Evolutionary conservation across 2,797 vertebrate genomes (phyloP).

Genomic region (Vireo griseus): DNA sequence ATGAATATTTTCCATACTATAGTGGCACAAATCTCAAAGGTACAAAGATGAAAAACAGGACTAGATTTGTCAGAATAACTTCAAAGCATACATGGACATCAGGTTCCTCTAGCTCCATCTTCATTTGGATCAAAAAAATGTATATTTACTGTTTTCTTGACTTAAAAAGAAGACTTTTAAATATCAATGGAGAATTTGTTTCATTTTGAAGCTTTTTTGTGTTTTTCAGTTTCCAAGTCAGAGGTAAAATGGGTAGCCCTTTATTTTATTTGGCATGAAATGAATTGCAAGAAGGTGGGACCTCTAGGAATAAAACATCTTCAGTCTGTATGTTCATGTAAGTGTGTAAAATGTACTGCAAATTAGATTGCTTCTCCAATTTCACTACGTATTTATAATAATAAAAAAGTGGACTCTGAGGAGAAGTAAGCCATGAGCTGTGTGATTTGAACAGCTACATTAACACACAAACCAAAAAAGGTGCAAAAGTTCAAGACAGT

Average conservation of each 20-base stretch:
- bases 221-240: neutral
- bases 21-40: neutral
- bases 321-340: neutral
- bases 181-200: neutral
- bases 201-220: neutral
- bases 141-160: neutral
- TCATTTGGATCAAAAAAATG: neutral
- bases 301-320: constrained; percentile 11
- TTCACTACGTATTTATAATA: neutral
- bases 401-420: neutral
- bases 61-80: neutral
- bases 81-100: neutral
- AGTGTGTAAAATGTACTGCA: constrained; percentile 38
- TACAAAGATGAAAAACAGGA: neutral
- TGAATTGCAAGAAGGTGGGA: neutral
- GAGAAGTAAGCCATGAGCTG: neutral
- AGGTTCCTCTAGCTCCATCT: neutral
- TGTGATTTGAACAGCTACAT: neutral
- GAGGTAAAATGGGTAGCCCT: neutral
- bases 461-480: neutral
- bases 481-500: neutral
- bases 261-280: constrained; percentile 33
- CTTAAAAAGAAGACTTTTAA: neutral
- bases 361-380: constrained; percentile 23
- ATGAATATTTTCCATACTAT: neutral